Evolutionary conservation across 2,113 vertebrate genomes (phyloP), one percentile per base, ranked within the genome.

Genomic region (Indicator maculatus): DNA sequence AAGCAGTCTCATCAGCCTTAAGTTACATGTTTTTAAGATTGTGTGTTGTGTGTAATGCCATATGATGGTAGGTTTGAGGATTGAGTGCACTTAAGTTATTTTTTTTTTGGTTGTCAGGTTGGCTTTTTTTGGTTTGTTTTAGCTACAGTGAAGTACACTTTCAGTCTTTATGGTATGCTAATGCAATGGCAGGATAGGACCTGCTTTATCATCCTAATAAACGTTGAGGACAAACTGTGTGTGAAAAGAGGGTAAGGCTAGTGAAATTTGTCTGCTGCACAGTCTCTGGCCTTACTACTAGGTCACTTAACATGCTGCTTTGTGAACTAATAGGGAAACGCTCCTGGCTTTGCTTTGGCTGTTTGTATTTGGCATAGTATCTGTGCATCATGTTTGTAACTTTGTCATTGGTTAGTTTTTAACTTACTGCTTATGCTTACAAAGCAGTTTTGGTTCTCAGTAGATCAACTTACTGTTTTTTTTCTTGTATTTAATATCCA

Each of bases 311-410:
- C 14, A 1, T 16, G 53, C 56, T 81, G 47, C 85, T 75, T 74
- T 1, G 2, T 36, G 64, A 66, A 24, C 84, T 84, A 45, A 65
- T 20, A 0, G 0, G 73, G 61, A 61, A 27, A 5, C 36, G 11
- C 70, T 50, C 39, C 71, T 66, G 52, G 64, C 19, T 52, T 88
- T 33, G 58, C 85, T 60, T 73, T 1, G 4, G 45, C 56, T 80
- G 0, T 41, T 61, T 47, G 50, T 24, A 30, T 59, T 80, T 55
- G 28, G 16, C 28, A 9, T 13, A 30, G 55, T 27, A 30, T 19
- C 50, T 45, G 14, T 65, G n/a, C 58, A 30, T 85, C 8, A 1
- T 7, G 27, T 36, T 65, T 77, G 33, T 31, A 39, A 5, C 45
- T 76, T 66, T 1, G 8, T 3, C 1, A 4, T 2, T 39, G 16